Evolutionary conservation across 2,113 vertebrate species (phyloP), one percentile per base, ranked within the genome.

Genomic region (Daubentonia madagascariensis): DNA sequence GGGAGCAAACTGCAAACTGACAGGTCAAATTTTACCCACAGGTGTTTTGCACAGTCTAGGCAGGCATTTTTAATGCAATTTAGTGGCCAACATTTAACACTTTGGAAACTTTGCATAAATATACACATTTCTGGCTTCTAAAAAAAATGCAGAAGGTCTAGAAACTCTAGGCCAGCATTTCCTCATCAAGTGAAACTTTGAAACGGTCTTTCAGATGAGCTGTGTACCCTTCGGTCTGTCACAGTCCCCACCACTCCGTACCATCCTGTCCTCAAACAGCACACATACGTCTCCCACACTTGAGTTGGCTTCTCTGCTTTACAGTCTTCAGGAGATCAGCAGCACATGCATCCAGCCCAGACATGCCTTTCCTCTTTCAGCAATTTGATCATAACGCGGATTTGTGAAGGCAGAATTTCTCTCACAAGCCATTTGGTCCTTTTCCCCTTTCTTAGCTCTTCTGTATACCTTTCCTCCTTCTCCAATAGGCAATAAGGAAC

Each of bases 61-160:
- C 13, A 8, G 25, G n/a, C 63, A 43, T 68, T 95, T 95, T 96
- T 81, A 32, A 67, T 89, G 87, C 35, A 76, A 57, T 76, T 67
- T 70, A 65, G 50, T 30, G 35, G 25, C 45, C 84, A 92, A 65
- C 37, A 67, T 4, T 89, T 40, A 92, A 59, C 32, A 63, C 14
- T 85, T 9, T 68, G 63, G 79, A 84, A 67, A 72, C 25, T 79
- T 96, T 23, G 35, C 25, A 90, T 81, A 92, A 78, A 84, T 65
- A 79, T 8, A 65, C 14, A 59, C 40, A n/a, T 65, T 81, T 94
- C 30, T 83, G 28, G 35, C 35, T 92, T 97, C 73, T 90, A 57
- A 92, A 57, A 72, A 57, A 85, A 80, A 32, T 48, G 35, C 40
- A 73, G 14, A 85, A 63, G 6, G 6, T 52, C 43, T 81, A 35